phyloP scores from a whole-genome alignment of 2,888 invertebrate species.

The Barypeithes pellucidus region DNA sequence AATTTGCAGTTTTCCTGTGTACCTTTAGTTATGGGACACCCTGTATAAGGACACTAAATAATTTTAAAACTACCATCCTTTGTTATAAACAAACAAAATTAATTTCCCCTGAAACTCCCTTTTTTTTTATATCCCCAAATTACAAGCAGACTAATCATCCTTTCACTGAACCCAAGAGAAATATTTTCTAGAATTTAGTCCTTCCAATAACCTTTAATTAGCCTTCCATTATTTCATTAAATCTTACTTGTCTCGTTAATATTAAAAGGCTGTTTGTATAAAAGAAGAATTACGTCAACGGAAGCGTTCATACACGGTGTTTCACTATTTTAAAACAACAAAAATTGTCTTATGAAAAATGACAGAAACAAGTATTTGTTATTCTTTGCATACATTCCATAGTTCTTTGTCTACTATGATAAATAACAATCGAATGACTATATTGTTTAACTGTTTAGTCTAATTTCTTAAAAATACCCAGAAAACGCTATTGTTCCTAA shows the following conservation, averaged over 20 bases:
- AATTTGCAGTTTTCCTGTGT: no score
- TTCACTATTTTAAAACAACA: neutral
- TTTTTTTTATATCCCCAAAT: constrained; percentile 6
- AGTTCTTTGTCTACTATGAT: no score
- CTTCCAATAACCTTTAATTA: neutral
- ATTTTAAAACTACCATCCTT: neutral
- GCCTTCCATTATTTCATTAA: constrained; percentile 5
- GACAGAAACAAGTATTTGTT: no score
- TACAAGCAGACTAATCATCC: neutral
- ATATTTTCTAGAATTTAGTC: neutral
- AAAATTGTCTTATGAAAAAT: no score
- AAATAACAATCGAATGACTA: no score
- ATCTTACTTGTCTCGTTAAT: neutral
- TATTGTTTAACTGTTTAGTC: no score
- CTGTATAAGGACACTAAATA: neutral
- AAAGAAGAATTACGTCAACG: neutral
- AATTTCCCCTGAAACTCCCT: neutral
- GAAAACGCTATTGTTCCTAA: no score
- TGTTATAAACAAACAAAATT: neutral
- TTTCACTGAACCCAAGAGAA: neutral
- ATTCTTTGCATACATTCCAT: no score
- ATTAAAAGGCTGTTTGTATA: neutral
- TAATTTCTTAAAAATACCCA: no score
- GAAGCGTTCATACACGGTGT: neutral
- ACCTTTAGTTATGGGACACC: no score